Base-by-base conservation (phyloP, 1,140 invertebrate species). In the Stegodyphus mimosarum region DNA sequence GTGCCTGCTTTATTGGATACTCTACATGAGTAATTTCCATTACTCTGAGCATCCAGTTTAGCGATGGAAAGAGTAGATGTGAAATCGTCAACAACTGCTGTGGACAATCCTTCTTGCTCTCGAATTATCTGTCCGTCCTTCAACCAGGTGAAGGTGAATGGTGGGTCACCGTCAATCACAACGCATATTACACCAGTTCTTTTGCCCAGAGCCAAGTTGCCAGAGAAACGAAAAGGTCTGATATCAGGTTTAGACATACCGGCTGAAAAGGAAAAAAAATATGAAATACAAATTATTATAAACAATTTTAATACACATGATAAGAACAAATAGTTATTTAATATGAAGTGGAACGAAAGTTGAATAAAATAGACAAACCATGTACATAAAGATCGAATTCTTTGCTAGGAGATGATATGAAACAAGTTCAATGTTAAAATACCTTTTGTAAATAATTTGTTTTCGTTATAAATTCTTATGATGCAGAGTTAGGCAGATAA, bases 201-300 rank as follows among this genome's bases (percentile, higher is more conserved):
- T 79, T 92, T 94, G 63, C 95, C 95, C 88, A 94, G 93, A 66
- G 93, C 92, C 73, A 95, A 93, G 33, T 93, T 93, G 1, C 70
- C 66, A 13, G 88, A 63, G 74, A 89, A 88, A 63, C 79, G 87
- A 63, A 88, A 87, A 9, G 80, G 80, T 10, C 72, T 73, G 18
- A 89, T 83, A 10, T 50, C 53, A 6, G 87, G 88, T 15, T 70
- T 60, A 10, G 50, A 70, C 2, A 51, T 5, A 66, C 69, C 76
- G 79, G 50, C 11, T 18, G 52, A 6, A 63, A 17, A 7, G 15
- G n/a, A 15, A 33, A 33, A 33, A 33, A 33, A 33, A 60, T 60
- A 60, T 11, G 0, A 11, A 60, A 11, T 15, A 11, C 15, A 9
- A 9, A 60, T 60, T 9, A 9, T 11, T 60, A 9, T 0, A 60